Evolutionary conservation across 2,113 vertebrate species (phyloP).

Genomic region (Epinephelus fuscoguttatus): DNA sequence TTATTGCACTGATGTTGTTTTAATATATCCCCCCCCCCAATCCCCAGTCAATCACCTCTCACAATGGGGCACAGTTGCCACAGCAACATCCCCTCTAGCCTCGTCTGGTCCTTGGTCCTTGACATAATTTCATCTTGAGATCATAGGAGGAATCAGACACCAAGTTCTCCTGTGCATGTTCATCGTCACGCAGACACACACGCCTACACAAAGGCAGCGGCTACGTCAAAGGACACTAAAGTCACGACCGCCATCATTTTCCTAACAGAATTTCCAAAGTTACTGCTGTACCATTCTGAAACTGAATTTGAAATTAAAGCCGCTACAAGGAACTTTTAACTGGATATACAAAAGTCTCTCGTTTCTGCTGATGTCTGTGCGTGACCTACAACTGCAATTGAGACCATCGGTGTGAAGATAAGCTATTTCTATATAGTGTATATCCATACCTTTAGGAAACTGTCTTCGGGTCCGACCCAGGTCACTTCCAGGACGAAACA

Average conservation of each 20-base stretch:
- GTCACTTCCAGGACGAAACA: too few relatives aligned
- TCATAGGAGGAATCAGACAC: neutral
- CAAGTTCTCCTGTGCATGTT: neutral
- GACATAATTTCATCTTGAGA: slow-evolving; percentile 13
- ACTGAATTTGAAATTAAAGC: too few relatives aligned
- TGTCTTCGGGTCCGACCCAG: too few relatives aligned
- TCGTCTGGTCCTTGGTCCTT: slow-evolving; percentile 21
- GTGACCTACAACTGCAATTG: too few relatives aligned
- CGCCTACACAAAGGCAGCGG: neutral
- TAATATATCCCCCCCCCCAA: neutral
- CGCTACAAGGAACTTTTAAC: too few relatives aligned
- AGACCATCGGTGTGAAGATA: too few relatives aligned
- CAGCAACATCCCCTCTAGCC: slow-evolving; percentile 4
- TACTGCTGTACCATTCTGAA: neutral
- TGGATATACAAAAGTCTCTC: too few relatives aligned
- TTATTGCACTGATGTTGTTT: neutral
- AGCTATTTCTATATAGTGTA: too few relatives aligned
- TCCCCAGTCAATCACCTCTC: neutral
- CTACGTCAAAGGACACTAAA: too few relatives aligned
- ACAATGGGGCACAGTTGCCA: slow-evolving; percentile 36
- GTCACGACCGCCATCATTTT: slow-evolving; percentile 2
- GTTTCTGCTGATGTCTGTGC: too few relatives aligned
- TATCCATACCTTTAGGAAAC: too few relatives aligned
- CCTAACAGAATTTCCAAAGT: neutral
- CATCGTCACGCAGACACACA: neutral